These are phyloP conservation scores for Prenolepis imparis DNA, from an alignment of 2,888 invertebrate species.

Conservation along the genomic window DNA sequence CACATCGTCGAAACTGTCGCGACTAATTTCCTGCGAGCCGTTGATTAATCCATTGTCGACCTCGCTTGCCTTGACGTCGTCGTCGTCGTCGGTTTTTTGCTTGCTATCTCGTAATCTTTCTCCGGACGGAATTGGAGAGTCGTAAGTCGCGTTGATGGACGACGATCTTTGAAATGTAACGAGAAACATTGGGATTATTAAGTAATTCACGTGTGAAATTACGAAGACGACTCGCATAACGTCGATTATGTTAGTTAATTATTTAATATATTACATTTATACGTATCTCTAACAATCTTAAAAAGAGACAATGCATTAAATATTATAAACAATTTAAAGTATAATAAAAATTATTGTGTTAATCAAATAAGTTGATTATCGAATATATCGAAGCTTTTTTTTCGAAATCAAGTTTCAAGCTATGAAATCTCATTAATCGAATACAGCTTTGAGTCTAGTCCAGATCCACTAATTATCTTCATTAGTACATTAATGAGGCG, in stretches of 20 bases:
- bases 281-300: not conserved
- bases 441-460: not conserved
- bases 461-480: not conserved
- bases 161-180: constrained; percentile 52
- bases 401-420: not conserved
- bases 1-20: constrained; percentile 46
- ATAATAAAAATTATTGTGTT: not conserved
- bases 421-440: not conserved
- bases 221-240: not conserved
- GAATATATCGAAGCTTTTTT: not conserved
- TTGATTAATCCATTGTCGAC: constrained; percentile 65
- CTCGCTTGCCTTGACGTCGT: constrained; percentile 31
- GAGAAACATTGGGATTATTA: not conserved
- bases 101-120: constrained; percentile 27
- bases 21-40: constrained; percentile 63
- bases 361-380: not conserved
- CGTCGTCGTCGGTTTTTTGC: constrained; percentile 42
- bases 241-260: not conserved
- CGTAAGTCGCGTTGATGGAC: not conserved
- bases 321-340: not conserved
- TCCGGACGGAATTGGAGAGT: constrained; percentile 4
- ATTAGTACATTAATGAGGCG: not conserved
- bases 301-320: not conserved
- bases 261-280: not conserved
- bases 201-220: not conserved